A percentile compares a stretch with the other conserved stretches of the same genome.
Evolutionary conservation across 2,797 vertebrate genomes (phyloP).

Genomic region (Astyanax mexicanus): DNA sequence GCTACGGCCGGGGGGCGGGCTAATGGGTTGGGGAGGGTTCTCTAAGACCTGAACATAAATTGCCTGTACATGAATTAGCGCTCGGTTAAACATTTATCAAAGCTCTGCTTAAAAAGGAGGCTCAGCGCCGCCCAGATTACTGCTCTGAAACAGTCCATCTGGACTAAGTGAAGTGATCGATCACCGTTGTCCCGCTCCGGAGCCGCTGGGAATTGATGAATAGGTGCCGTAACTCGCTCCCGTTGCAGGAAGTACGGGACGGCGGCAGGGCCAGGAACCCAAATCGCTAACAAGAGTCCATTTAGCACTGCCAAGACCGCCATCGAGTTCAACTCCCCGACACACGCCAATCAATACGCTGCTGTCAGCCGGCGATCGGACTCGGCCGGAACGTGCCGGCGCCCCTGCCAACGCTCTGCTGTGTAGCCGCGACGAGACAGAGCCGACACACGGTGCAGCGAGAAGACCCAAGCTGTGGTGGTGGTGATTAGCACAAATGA

Average conservation of each 20-base stretch:
- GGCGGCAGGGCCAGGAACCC: slow-evolving; percentile 39
- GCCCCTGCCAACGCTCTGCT: slow-evolving; percentile 12
- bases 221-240: slow-evolving; percentile 21
- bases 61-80: slow-evolving; percentile 61
- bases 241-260: slow-evolving; percentile 28
- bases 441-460: background rate
- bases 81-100: slow-evolving; percentile 73
- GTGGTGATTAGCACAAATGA: background rate
- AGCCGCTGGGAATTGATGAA: slow-evolving; percentile 51
- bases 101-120: slow-evolving; percentile 68
- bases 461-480: background rate
- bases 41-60: slow-evolving; percentile 32
- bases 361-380: slow-evolving; percentile 32
- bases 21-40: slow-evolving; percentile 10
- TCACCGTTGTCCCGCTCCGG: slow-evolving; percentile 58
- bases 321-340: slow-evolving; percentile 26
- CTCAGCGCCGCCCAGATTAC: slow-evolving; percentile 70
- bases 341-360: slow-evolving; percentile 46
- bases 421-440: slow-evolving; percentile 13
- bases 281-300: slow-evolving; percentile 50
- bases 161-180: slow-evolving; percentile 78
- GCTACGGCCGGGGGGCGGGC: slow-evolving; percentile 18
- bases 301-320: slow-evolving; percentile 45
- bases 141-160: slow-evolving; percentile 75
- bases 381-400: slow-evolving; percentile 7